Conservation (phyloP, 2,113 vertebrate genomes). For the Epinephelus moara region DNA sequence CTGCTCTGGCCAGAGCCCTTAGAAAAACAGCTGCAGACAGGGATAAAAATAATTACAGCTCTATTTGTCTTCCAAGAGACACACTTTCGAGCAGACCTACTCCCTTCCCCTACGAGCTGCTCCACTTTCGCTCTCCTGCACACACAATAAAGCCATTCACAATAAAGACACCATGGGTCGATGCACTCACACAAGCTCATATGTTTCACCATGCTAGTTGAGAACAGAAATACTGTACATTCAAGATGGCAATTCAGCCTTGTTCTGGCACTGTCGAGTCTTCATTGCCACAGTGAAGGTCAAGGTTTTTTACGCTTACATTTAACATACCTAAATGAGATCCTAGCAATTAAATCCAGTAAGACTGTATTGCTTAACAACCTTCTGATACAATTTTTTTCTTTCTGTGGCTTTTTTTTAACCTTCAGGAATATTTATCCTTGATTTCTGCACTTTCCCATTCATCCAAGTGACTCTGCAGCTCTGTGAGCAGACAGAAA, state of each 20-base stretch:
- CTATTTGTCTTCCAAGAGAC: slow-evolving; percentile 88
- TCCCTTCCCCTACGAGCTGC: slow-evolving; percentile 56
- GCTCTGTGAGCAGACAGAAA: not conserved
- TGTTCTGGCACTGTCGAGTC: not conserved
- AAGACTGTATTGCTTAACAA: not conserved
- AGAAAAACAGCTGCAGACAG: slow-evolving; percentile 87
- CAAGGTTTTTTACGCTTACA: not conserved
- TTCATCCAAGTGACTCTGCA: slow-evolving; percentile 13
- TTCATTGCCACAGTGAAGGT: not conserved
- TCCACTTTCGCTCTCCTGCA: slow-evolving; percentile 58
- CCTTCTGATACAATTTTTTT: not conserved
- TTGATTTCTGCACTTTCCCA: not conserved
- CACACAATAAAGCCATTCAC: slow-evolving; percentile 65
- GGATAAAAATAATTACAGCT: slow-evolving; percentile 88
- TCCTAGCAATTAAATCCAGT: not conserved
- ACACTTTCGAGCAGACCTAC: slow-evolving; percentile 59
- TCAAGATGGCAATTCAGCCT: not conserved
- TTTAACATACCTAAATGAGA: not conserved
- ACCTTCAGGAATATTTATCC: not conserved
- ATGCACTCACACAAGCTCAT: slow-evolving; percentile 5
- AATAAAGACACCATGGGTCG: slow-evolving; percentile 22
- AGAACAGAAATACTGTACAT: slow-evolving; percentile 24
- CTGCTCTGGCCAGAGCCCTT: slow-evolving; percentile 85
- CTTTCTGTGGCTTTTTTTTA: not conserved
- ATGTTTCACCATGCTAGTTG: slow-evolving; percentile 9